Evolutionary conservation across 2,888 invertebrate genomes (phyloP).

Genomic region (Ligdia adustata): DNA sequence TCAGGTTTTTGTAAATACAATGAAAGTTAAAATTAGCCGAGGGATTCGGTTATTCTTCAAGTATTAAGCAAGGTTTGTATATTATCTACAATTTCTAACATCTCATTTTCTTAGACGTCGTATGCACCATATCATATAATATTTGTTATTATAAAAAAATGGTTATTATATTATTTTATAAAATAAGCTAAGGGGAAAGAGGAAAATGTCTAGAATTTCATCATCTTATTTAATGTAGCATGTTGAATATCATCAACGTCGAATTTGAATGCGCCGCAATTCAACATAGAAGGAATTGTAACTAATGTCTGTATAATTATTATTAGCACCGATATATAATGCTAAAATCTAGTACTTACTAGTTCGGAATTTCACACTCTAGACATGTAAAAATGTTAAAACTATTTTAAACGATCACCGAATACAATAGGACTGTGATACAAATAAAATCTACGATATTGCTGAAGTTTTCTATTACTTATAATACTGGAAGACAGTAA

Average conservation of each 20-base stretch:
- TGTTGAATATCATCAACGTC: conserved; percentile 33
- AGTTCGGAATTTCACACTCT: conserved; percentile 50
- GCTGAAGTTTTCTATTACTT: conserved; percentile 56
- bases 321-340: conserved; percentile 71
- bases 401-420: conserved; percentile 28
- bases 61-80: not conserved
- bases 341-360: conserved; percentile 59
- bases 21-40: too few species aligned
- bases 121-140: conserved; percentile 64
- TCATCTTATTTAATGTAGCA: conserved; percentile 15
- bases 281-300: conserved; percentile 26
- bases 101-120: conserved; percentile 58
- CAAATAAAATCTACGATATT: conserved; percentile 42
- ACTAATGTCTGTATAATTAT: conserved; percentile 45
- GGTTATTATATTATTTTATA: conserved; percentile 34
- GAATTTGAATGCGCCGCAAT: conserved; percentile 38
- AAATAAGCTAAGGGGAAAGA: conserved; percentile 49
- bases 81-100: conserved; percentile 40
- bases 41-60: conserved; percentile 12
- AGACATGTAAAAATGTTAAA: conserved; percentile 42
- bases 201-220: conserved; percentile 34
- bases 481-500: conserved; percentile 75
- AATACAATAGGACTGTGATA: conserved; percentile 8
- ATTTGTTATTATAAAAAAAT: conserved; percentile 42
- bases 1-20: too few species aligned